Evolutionary conservation across 2,113 vertebrate species (phyloP).

Genomic region (Oreotrochilus melanogaster): DNA sequence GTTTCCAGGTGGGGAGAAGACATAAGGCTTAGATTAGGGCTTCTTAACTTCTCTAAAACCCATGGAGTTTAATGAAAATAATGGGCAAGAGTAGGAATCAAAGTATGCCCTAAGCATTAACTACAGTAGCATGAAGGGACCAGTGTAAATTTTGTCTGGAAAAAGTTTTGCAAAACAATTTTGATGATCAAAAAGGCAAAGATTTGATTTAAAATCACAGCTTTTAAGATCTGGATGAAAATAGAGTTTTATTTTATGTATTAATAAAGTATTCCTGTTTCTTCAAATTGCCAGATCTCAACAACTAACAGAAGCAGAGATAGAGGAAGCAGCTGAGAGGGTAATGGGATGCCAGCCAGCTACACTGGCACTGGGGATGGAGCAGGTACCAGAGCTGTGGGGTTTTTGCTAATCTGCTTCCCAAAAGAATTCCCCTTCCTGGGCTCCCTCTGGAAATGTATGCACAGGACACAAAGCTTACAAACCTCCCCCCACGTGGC

Average conservation of each 20-base stretch:
- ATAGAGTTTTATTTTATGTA: background rate
- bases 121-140: background rate
- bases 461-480: background rate
- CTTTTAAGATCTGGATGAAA: background rate
- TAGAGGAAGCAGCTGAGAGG: background rate
- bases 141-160: background rate
- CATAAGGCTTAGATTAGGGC: background rate
- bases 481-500: background rate
- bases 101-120: background rate
- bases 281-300: background rate
- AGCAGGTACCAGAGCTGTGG: accelerated
- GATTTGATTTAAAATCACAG: background rate
- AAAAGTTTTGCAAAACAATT: background rate
- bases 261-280: background rate
- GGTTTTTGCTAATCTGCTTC: background rate
- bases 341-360: background rate
- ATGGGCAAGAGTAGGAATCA: background rate
- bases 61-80: background rate
- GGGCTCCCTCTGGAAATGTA: background rate
- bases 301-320: background rate
- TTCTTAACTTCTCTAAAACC: background rate
- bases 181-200: background rate
- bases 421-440: background rate
- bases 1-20: background rate
- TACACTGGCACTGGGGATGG: accelerated